These are phyloP conservation scores for Prosapia bicincta DNA, from an alignment of 2,888 invertebrate species.

Conservation along the genomic window DNA sequence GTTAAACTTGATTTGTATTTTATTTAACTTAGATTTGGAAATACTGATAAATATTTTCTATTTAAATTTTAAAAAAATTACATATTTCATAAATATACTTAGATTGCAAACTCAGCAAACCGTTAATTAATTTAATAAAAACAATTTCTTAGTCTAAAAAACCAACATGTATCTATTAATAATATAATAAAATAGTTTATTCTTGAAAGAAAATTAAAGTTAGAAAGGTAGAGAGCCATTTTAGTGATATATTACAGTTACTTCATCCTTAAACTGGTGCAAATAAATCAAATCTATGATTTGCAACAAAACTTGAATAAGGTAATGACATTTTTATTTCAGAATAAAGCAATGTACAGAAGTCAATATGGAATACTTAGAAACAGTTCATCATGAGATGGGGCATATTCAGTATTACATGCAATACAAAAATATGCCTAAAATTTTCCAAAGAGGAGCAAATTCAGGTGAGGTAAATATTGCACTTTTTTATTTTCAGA, in stretches of 20 bases:
- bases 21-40: too few species aligned
- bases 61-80: too few species aligned
- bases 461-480: constrained; percentile 43
- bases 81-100: too few species aligned
- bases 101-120: too few species aligned
- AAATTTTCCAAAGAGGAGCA: constrained; percentile 63
- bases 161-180: too few species aligned
- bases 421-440: constrained; percentile 69
- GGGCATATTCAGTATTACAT: constrained; percentile 75
- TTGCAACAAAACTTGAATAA: not conserved
- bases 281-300: not conserved
- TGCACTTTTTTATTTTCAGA: not conserved
- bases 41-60: too few species aligned
- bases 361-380: constrained; percentile 55
- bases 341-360: constrained; percentile 68
- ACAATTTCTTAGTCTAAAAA: too few species aligned
- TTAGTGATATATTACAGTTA: not conserved
- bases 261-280: not conserved
- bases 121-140: too few species aligned
- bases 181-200: too few species aligned
- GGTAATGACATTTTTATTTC: not conserved
- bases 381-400: constrained; percentile 67
- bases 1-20: too few species aligned
- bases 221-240: too few species aligned
- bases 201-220: too few species aligned